Evolutionary conservation across 2,888 invertebrate species (phyloP), one percentile per base, ranked within the genome.

Genomic region (Ashinkailepas kermadecensis): DNA sequence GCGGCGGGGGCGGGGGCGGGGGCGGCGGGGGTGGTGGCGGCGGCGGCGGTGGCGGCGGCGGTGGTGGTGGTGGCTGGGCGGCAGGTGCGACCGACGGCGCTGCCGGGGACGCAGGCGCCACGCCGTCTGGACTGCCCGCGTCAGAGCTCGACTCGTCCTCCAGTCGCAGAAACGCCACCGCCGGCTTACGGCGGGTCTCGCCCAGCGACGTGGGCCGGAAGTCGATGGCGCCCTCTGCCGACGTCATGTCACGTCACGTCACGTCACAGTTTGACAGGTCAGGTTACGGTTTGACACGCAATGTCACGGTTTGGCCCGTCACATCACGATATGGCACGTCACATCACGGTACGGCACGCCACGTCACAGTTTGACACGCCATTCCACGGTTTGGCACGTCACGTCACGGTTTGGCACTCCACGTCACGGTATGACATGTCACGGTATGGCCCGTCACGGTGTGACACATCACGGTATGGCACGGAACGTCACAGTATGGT

Each of bases 61-160:
- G 83, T 21, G 62, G 82, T 59, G 65, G 84, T 1, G 59, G 12
- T 7, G 59, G 59, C 12, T 79, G 81, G 83, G 80, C 12, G 84
- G 81, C 78, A 82, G 82, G 12, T 81, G 4, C 39, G 39, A 4
- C 80, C 82, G 82, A 81, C 23, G 81, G 82, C 57, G 81, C 54
- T 12, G 83, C 74, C 23, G 83, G 82, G 21, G 83, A 82, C 25
- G 82, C 82, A 18, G 83, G 82, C 39, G 83, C 82, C 21, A 81
- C 80, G 83, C 88, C 87, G 81, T 89, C 87, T 65, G 88, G 87
- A 87, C 87, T 83, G 87, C 87, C 39, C 90, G 90, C 84, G 90
- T 90, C 84, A 64, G 74, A 80, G 81, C 74, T 81, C 81, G 59
- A 83, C 83, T 74, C 91, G 91, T 86, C 92, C 78, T 80, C 78